These are phyloP conservation scores for Chiloscyllium punctatum DNA, from an alignment of 2,797 vertebrate genomes.

Conservation along the genomic window DNA sequence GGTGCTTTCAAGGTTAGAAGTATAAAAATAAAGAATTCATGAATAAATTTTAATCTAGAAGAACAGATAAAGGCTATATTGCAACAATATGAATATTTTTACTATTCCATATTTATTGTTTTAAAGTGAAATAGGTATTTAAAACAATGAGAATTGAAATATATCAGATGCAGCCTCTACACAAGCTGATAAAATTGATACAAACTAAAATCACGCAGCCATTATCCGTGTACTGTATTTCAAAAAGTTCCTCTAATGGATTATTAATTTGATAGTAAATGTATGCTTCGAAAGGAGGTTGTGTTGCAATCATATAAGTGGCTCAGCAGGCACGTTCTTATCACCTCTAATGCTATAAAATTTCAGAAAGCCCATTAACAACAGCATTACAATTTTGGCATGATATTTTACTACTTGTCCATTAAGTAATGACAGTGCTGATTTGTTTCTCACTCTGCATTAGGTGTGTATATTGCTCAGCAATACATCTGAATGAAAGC, in stretches of 20 bases:
- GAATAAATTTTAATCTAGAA: background rate
- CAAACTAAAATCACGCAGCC: background rate
- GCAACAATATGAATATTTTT: background rate
- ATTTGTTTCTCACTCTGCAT: background rate
- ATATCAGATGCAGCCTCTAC: background rate
- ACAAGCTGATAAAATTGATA: background rate
- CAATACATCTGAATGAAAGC: background rate
- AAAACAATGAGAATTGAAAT: background rate
- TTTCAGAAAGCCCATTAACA: slow-evolving; percentile 13
- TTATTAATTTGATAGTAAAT: slow-evolving; percentile 35
- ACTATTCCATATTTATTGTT: background rate
- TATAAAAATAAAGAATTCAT: background rate
- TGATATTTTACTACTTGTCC: background rate
- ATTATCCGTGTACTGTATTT: background rate
- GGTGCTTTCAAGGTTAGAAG: slow-evolving; percentile 59
- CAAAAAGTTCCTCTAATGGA: slow-evolving; percentile 34
- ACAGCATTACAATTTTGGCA: background rate
- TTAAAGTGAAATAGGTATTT: background rate
- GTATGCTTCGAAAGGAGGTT: background rate
- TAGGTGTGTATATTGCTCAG: background rate
- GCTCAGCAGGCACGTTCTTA: background rate
- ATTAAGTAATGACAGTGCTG: background rate
- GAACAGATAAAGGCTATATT: background rate
- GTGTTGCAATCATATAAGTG: background rate
- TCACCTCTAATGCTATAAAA: slow-evolving; percentile 14